These are phyloP conservation scores for Polypterus bichir DNA, from an alignment of 2,113 vertebrate species.

Conservation along the genomic window DNA sequence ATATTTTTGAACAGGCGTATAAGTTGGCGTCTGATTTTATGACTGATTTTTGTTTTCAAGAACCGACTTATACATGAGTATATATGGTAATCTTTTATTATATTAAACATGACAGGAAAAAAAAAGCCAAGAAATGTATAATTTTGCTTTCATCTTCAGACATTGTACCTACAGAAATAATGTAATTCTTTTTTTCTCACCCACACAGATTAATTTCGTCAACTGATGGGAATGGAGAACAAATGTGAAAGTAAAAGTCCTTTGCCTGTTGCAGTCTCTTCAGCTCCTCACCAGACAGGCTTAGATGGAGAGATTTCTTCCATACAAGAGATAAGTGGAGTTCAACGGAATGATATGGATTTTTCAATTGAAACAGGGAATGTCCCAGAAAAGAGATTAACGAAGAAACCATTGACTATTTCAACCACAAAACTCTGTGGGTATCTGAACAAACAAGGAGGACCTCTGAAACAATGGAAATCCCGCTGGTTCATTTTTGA, in stretches of 20 bases:
- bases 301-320: conserved; percentile 6
- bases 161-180: no score
- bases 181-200: no score
- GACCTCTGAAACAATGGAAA: conserved; percentile 79
- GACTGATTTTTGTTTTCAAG: no score
- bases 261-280: conserved; percentile 19
- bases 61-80: no score
- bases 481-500: conserved; percentile 83
- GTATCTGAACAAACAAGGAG: conserved; percentile 76
- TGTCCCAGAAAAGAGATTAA: not conserved
- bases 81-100: no score
- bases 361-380: not conserved
- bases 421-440: conserved; percentile 62
- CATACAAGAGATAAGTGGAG: conserved; percentile 7
- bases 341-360: conserved; percentile 9
- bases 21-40: no score
- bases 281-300: conserved; percentile 9
- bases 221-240: conserved; percentile 28
- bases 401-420: not conserved
- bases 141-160: no score
- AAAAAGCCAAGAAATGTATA: no score
- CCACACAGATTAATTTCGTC: no score
- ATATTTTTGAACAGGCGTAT: no score
- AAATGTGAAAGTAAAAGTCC: conserved; percentile 23
- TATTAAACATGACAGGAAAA: no score